Evolutionary conservation across 2,113 vertebrate genomes (phyloP).

Genomic region (Tapirus terrestris): DNA sequence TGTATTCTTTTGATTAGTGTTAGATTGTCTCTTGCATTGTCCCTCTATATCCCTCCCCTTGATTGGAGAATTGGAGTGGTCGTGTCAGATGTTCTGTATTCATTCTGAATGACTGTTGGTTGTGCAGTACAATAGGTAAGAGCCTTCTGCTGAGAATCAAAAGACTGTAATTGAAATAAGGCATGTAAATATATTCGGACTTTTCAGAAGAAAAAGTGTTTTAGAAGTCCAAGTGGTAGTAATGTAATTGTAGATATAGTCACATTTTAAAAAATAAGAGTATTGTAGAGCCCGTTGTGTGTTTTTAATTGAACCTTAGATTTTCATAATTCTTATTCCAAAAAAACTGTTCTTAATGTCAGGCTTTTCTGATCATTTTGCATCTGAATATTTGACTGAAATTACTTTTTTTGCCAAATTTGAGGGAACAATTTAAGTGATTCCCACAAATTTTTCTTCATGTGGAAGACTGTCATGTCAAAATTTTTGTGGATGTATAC

Average conservation of each 20-base stretch:
- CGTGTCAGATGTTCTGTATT: constrained; percentile 23
- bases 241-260: neutral
- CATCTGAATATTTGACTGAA: constrained; percentile 30
- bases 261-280: neutral
- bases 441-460: constrained; percentile 37
- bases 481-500: neutral
- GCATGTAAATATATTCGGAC: neutral
- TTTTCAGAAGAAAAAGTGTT: neutral
- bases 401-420: constrained; percentile 49
- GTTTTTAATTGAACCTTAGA: neutral
- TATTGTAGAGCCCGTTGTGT: neutral
- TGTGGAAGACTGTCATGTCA: neutral
- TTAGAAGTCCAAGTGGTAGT: neutral
- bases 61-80: neutral
- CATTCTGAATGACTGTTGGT: constrained; percentile 15
- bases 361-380: neutral
- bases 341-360: neutral
- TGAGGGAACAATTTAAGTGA: constrained; percentile 17
- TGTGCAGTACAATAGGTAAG: neutral
- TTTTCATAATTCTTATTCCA: constrained; percentile 41
- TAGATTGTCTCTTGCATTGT: too few species aligned
- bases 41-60: neutral
- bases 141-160: neutral
- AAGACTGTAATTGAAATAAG: constrained; percentile 27
- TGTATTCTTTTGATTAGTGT: neutral